phyloP scores from a whole-genome alignment of 1,140 invertebrate species.

The Drosophila kurseongensis region DNA sequence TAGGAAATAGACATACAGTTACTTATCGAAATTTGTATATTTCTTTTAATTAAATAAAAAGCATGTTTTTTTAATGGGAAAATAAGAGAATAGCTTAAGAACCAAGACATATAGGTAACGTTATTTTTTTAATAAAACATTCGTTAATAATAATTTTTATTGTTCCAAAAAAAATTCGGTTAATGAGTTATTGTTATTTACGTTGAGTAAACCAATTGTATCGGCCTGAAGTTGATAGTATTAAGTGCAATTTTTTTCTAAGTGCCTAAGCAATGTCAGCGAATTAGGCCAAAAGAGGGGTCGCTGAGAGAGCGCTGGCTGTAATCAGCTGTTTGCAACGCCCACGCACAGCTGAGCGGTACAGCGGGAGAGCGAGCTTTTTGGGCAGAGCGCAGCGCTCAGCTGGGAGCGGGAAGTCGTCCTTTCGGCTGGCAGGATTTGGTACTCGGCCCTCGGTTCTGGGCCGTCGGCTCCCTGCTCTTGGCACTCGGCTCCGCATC shows the following conservation, averaged over 20 bases:
- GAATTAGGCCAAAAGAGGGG: conserved; percentile 59
- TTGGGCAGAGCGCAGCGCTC: conserved; percentile 24
- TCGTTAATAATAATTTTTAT: too few relatives aligned
- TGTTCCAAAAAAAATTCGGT: too few relatives aligned
- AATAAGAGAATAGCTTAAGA: too few relatives aligned
- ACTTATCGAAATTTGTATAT: too few relatives aligned
- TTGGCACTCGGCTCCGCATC: conserved; percentile 13
- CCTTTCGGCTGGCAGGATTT: not conserved
- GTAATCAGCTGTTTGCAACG: conserved; percentile 69
- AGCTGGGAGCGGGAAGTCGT: conserved; percentile 18
- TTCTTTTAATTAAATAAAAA: too few relatives aligned
- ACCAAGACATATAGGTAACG: too few relatives aligned
- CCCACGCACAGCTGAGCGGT: conserved; percentile 53
- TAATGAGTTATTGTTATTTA: too few relatives aligned
- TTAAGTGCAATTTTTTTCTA: conserved; percentile 5
- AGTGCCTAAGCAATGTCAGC: conserved; percentile 64
- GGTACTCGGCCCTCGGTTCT: conserved; percentile 3
- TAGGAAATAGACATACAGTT: too few relatives aligned
- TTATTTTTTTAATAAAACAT: too few relatives aligned
- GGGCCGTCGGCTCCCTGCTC: not conserved
- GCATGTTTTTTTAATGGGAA: too few relatives aligned
- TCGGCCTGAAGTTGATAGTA: too few relatives aligned
- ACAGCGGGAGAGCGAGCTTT: conserved; percentile 31
- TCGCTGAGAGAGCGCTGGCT: conserved; percentile 19
- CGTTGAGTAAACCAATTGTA: too few relatives aligned